Evolutionary conservation across 2,797 vertebrate genomes (phyloP), one percentile per base, ranked within the genome.

Genomic region (Oreortyx pictus): DNA sequence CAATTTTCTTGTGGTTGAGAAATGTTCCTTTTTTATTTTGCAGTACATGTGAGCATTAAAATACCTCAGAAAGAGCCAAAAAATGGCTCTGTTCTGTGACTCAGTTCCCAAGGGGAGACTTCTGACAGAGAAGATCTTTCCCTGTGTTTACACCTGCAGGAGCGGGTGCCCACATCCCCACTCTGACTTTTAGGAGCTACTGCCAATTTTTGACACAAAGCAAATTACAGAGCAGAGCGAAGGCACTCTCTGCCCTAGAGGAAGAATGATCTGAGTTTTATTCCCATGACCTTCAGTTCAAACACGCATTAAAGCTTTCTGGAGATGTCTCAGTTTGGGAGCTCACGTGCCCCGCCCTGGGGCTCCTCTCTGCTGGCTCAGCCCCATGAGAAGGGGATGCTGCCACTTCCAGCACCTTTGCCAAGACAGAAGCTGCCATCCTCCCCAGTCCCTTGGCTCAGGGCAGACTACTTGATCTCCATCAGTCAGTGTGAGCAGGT

Each of bases 1-100:
- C 59, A 19, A 81, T 84, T 86, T 78, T 88, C 11, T 57, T 41
- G 14, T 37, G 35, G 23, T 24, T 92, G 70, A 64, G n/a, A 94
- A 85, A 62, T 41, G 52, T 77, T 85, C 37, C 5, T 72, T 78
- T 90, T 80, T 74, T 61, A 27, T 88, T 80, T 74, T 61, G 35
- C 82, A 92, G 60, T 81, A 77, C 20, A 43, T 11, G 22, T 25
- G 7, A 76, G 15, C 31, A 88, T 77, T 54, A 79, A 74, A 76
- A 31, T 61, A 57, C 23, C 71, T 86, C 0, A 2, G n/a, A 80
- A 46, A 62, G 71, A 83, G 23, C 86, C 59, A 87, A 89, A 71
- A 39, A 82, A 77, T 82, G n/a, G 43, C 31, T 61, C 25, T 11
- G 5, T 33, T 60, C 83, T 27, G 16, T 81, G 75, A 46, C 29